Conservation (phyloP, 2,113 vertebrate species). For the Passer domesticus region DNA sequence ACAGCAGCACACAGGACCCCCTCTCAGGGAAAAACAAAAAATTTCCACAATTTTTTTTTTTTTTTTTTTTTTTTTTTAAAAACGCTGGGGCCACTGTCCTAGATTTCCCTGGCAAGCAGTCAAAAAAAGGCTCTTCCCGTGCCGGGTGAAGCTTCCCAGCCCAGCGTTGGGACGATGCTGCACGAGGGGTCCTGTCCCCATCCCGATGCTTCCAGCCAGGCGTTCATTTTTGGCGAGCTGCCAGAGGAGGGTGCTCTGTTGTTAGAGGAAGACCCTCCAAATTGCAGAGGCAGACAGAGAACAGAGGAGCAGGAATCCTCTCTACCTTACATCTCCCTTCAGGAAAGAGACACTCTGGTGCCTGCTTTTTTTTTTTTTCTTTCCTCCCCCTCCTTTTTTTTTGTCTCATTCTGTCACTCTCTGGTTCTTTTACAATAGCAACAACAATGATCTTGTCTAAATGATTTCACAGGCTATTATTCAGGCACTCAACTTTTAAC, state of each 20-base stretch:
- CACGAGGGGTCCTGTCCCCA: background rate
- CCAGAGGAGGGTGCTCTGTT: constrained; percentile 85
- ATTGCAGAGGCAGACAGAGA: constrained; percentile 12
- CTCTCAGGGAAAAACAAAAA: background rate
- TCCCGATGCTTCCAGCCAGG: background rate
- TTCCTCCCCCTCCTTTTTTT: constrained; percentile 9
- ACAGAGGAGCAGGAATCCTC: constrained; percentile 46
- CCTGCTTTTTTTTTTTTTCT: background rate
- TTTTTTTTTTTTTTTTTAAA: too few species aligned
- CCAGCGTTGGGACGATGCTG: fast-evolving
- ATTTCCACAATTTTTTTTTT: background rate
- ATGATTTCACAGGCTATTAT: constrained; percentile 84
- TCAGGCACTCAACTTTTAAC: constrained; percentile 84
- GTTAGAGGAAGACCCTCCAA: constrained; percentile 71
- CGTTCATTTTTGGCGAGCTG: constrained; percentile 79
- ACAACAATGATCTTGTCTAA: constrained; percentile 82
- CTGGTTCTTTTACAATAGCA: constrained; percentile 74
- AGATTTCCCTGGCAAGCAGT: constrained; percentile 8
- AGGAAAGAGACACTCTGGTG: constrained; percentile 53
- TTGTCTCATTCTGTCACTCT: constrained; percentile 75
- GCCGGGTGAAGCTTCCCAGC: background rate
- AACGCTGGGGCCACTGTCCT: background rate
- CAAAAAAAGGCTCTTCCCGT: background rate
- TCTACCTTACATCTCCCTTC: constrained; percentile 51
- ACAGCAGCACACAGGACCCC: background rate